Percentiles rank a stretch among this genome's conserved stretches.
These are phyloP conservation scores for Protomyctophum bolini DNA, from an alignment of 2,113 vertebrate genomes.

Conservation along the genomic window DNA sequence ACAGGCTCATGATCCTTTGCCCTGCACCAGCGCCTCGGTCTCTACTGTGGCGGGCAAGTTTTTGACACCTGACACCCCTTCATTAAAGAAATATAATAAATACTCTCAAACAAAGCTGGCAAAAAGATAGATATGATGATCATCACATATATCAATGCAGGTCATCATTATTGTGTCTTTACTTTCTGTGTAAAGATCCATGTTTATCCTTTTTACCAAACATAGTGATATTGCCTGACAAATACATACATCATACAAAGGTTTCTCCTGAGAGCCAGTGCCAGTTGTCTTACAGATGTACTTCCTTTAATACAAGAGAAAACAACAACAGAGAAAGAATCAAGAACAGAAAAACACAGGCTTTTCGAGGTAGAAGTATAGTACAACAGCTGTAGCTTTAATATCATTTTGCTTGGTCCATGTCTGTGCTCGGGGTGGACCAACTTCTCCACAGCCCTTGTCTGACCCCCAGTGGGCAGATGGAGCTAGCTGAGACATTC, in stretches of 20 bases:
- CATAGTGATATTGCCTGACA: conserved; percentile 14
- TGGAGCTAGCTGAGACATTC: background rate
- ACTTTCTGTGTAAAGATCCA: background rate
- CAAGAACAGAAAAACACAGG: conserved; percentile 30
- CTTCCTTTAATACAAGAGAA: conserved; percentile 14
- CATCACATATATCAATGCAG: too few relatives aligned
- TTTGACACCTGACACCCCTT: too few relatives aligned
- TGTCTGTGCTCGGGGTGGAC: conserved; percentile 68
- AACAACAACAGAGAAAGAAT: background rate
- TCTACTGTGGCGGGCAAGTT: too few relatives aligned
- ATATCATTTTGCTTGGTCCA: conserved; percentile 12
- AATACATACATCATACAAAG: background rate
- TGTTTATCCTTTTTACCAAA: background rate
- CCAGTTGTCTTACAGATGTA: conserved; percentile 2
- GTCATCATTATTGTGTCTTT: too few relatives aligned
- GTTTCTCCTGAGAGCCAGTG: conserved; percentile 33
- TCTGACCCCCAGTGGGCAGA: conserved; percentile 2
- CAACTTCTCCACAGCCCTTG: conserved; percentile 66
- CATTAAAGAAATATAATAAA: too few relatives aligned
- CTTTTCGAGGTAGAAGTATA: conserved; percentile 65
- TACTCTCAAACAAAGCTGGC: too few relatives aligned
- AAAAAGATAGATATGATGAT: too few relatives aligned
- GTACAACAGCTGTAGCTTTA: conserved; percentile 25
- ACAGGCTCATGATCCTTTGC: too few relatives aligned
- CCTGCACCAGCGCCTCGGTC: too few relatives aligned